These are phyloP conservation scores for Ligdia adustata DNA, from an alignment of 2,888 invertebrate genomes.

Conservation along the genomic window DNA sequence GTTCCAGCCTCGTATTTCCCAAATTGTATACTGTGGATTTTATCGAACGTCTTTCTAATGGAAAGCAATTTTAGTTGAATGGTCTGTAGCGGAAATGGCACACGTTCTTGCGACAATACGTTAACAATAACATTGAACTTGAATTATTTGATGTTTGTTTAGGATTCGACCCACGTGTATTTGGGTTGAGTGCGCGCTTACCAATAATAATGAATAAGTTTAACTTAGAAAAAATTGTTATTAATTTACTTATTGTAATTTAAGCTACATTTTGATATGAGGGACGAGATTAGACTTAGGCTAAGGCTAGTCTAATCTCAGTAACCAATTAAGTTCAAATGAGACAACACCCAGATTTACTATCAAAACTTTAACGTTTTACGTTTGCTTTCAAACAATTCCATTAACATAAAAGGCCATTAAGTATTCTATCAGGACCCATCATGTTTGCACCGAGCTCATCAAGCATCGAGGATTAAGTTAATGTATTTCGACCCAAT, in stretches of 20 bases:
- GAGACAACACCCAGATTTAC: too few species aligned
- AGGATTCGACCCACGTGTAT: conserved; percentile 5
- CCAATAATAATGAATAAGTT: conserved; percentile 6
- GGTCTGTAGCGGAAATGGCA: conserved; percentile 30
- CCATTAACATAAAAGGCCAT: conserved; percentile 24
- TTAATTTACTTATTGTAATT: too few species aligned
- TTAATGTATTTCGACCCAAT: conserved; percentile 62
- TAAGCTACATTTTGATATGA: too few species aligned
- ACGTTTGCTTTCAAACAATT: conserved; percentile 19
- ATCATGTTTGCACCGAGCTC: conserved; percentile 30
- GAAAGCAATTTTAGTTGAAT: conserved; percentile 40
- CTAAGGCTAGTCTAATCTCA: too few species aligned
- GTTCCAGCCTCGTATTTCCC: conserved; percentile 49
- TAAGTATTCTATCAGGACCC: conserved; percentile 29
- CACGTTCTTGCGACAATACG: conserved; percentile 25
- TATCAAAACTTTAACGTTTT: too few species aligned
- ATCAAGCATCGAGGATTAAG: conserved; percentile 49
- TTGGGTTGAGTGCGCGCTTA: conserved; percentile 7
- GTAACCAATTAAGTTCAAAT: too few species aligned
- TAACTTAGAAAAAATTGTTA: neutral
- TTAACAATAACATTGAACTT: conserved; percentile 23
- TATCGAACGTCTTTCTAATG: conserved; percentile 50
- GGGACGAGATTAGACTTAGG: too few species aligned
- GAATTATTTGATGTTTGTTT: conserved; percentile 26
- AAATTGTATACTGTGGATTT: conserved; percentile 55